A percentile compares a stretch with the other conserved stretches of the same genome.
Evolutionary conservation across 1,140 invertebrate species (phyloP).

Genomic region (Condylostylus longicornis): DNA sequence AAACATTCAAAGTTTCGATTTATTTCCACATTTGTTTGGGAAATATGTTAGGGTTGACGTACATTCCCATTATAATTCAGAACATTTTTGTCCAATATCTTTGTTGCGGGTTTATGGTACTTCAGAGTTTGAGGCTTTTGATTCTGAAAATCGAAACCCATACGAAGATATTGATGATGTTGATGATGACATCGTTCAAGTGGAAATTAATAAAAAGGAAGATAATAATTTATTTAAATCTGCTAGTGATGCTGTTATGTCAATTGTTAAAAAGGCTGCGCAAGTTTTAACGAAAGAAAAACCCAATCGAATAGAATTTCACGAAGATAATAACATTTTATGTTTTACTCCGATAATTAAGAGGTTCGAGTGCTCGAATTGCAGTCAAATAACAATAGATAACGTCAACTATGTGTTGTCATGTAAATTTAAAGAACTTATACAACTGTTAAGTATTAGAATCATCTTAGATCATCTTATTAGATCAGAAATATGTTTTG

Average conservation of each 20-base stretch:
- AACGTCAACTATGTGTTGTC: constrained; percentile 19
- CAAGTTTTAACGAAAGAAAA: constrained; percentile 58
- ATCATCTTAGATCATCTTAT: constrained; percentile 15
- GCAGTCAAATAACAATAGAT: constrained; percentile 15
- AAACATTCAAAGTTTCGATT: constrained; percentile 72
- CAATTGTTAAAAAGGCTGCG: constrained; percentile 76
- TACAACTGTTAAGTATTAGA: constrained; percentile 13
- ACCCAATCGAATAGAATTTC: constrained; percentile 10
- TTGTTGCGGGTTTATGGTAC: constrained; percentile 82
- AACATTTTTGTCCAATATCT: constrained; percentile 95
- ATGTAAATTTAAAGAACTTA: constrained; percentile 20
- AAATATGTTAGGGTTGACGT: constrained; percentile 91
- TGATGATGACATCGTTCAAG: constrained; percentile 37
- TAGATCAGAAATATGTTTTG: constrained; percentile 18
- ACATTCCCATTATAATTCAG: constrained; percentile 81
- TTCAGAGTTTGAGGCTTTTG: constrained; percentile 75
- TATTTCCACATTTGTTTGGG: constrained; percentile 67
- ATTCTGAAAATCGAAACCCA: constrained; percentile 51
- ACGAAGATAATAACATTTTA: constrained; percentile 8
- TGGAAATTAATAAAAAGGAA: constrained; percentile 28
- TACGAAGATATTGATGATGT: constrained; percentile 50
- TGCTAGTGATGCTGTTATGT: constrained; percentile 69
- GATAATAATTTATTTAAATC: constrained; percentile 62
- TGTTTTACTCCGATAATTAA: constrained; percentile 19
- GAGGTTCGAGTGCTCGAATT: constrained; percentile 16